Evolutionary conservation across 2,113 vertebrate species (phyloP), one percentile per base, ranked within the genome.

Genomic region (Rhombomys opimus): DNA sequence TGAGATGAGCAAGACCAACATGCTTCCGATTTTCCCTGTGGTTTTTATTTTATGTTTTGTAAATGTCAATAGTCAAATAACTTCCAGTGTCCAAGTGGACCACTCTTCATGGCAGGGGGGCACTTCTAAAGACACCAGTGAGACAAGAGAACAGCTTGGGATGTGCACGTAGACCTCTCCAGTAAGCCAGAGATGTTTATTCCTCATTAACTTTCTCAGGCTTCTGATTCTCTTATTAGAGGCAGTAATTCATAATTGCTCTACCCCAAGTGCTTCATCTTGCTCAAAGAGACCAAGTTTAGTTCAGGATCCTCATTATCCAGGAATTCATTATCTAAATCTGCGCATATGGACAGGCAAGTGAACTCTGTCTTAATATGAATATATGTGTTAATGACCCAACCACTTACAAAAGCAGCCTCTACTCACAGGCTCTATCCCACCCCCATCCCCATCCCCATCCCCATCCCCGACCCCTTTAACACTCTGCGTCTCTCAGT

Each of bases 231-330:
- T 85, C 81, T 87, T 77, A 78, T 65, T 73, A 96, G 93, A 81
- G 90, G 77, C 7, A 0, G 14, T n/a, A 52, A 78, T 23, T 91
- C 30, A 0, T 91, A 38, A 95, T 32, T 67, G 54, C 61, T 86
- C 2, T 23, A 61, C 73, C n/a, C 86, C 77, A 41, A 59, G 27
- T 67, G 81, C 86, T 91, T 65, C 32, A 5, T 90, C 87, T 67
- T 72, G 80, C 93, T 92, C 93, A 95, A 70, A 93, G 41, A 93
- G 50, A 88, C 27, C 90, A 67, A 67, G 78, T 85, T 93, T 46
- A 91, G 46, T 78, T 89, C 88, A 84, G 67, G 67, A n/a, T 82
- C 93, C 89, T 96, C 89, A 63, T 80, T 93, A 91, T 67, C 67
- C 22, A 9, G 52, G 87, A 89, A 89, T 93, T 93, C 57, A 65